Evolutionary conservation across 2,797 vertebrate species (phyloP).

Genomic region (Pempheris klunzingeri): DNA sequence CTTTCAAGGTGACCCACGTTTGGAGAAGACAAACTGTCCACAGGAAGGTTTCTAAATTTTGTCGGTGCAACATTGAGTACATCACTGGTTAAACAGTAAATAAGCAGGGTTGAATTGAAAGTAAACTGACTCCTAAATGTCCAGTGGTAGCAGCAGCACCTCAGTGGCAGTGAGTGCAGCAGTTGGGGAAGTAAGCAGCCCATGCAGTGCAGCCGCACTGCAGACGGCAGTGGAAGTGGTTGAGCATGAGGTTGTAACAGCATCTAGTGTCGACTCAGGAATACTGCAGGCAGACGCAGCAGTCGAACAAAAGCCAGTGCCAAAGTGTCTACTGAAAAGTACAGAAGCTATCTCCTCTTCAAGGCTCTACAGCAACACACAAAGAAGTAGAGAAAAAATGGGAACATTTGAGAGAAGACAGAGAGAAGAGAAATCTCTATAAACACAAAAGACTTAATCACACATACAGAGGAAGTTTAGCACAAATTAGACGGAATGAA

Average conservation of each 20-base stretch:
- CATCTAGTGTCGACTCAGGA: conserved; percentile 68
- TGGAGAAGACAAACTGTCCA: background rate
- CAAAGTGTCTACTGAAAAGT: conserved; percentile 89
- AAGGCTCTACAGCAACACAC: conserved; percentile 87
- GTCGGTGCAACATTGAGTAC: background rate
- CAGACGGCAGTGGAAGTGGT: conserved; percentile 39
- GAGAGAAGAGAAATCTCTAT: conserved; percentile 9
- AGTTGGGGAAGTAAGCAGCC: conserved; percentile 77
- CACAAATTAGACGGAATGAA: background rate
- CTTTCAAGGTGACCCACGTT: conserved; percentile 28
- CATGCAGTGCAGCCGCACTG: conserved; percentile 77
- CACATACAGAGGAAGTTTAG: background rate
- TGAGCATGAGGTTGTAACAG: conserved; percentile 49
- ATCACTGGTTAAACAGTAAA: background rate
- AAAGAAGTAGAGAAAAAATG: conserved; percentile 32
- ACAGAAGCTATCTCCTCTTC: conserved; percentile 94
- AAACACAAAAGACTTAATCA: background rate
- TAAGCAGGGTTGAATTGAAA: background rate
- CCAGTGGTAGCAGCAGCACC: conserved; percentile 84
- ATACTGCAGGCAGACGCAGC: conserved; percentile 67
- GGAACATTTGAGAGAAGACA: conserved; percentile 10
- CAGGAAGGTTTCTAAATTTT: background rate
- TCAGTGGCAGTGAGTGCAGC: conserved; percentile 79
- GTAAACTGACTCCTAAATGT: conserved; percentile 49
- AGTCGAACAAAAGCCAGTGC: conserved; percentile 72